phyloP scores from a whole-genome alignment of 2,888 invertebrate species.

The Apamea anceps region DNA sequence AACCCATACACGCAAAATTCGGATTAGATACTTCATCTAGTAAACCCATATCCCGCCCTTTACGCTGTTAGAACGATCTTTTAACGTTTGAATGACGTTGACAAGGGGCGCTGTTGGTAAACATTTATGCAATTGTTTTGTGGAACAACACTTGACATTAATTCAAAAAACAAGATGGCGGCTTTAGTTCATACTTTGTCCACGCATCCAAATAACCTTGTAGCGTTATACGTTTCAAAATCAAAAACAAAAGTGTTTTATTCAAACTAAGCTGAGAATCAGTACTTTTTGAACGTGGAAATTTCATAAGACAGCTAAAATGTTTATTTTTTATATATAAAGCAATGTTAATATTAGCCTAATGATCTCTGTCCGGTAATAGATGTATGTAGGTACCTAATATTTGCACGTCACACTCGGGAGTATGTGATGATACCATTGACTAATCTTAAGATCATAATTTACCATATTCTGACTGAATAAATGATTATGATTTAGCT shows the following conservation, averaged over 20 bases:
- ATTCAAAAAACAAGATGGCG: neutral
- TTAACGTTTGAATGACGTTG: neutral
- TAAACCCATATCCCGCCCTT: neutral
- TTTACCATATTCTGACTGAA: too few species aligned
- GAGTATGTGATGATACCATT: too few species aligned
- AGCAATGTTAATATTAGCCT: too few species aligned
- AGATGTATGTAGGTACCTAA: too few species aligned
- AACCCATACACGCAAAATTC: neutral
- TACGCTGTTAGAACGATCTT: neutral
- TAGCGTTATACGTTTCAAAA: neutral
- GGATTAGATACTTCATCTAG: neutral
- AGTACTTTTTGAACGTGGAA: neutral
- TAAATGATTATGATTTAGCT: too few species aligned
- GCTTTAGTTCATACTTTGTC: neutral
- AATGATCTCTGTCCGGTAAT: too few species aligned
- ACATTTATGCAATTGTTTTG: neutral
- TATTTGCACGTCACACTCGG: too few species aligned
- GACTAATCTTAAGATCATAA: too few species aligned
- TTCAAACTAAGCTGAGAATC: neutral
- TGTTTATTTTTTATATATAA: too few species aligned
- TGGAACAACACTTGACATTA: neutral
- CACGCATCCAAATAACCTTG: neutral
- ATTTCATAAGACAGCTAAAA: neutral
- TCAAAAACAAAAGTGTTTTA: neutral
- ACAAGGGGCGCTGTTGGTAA: too few species aligned